Base-by-base conservation (phyloP, 2,797 vertebrate genomes). In the Acanthopagrus latus region DNA sequence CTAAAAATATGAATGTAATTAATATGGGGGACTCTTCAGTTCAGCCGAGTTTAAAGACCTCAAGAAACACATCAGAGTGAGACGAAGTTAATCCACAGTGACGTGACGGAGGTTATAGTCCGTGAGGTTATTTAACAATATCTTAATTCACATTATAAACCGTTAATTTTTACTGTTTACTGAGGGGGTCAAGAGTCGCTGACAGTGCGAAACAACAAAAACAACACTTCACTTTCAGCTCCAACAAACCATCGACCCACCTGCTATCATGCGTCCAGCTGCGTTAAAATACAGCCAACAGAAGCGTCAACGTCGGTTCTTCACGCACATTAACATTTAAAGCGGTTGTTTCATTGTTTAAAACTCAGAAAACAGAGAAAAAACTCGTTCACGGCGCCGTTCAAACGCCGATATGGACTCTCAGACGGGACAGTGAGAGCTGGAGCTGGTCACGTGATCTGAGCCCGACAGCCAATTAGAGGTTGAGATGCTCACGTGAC, bases 371-470 rank as follows among this genome's bases (percentile, higher is more conserved):
- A 20, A 29, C 5, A 16, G 16, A 38, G 13, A 13, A 46, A 1
- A 25, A 46, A 11, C 6, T 0, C n/a, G 2, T 7, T 29, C 3
- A 2, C 29, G 1, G 13, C 11, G 11, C 18, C 12, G 17, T 6
- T 1, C 18, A 20, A n/a, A 7, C 1, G 7, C 7, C 9, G 43
- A 41, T 11, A 41, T 18, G 5, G 17, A 12, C 29, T 18, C 29
- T 18, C 38, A 52, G 3, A 44, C 5, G 0, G 7, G 1, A 33
- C 14, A 38, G 43, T 3, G 33, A 44, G 9, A 20, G 23, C 7
- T 3, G 1, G 13, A 27, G 17, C 0, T 0, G 52, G 33, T 88
- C 91, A 91, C 33, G 89, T 89, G 90, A 91, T 7, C 74, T 0
- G 0, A 8, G 1, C 21, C 1, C 6, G 20, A 0, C 79, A 64